Conservation (phyloP, 2,113 vertebrate species). For the Notiomystis cincta region DNA sequence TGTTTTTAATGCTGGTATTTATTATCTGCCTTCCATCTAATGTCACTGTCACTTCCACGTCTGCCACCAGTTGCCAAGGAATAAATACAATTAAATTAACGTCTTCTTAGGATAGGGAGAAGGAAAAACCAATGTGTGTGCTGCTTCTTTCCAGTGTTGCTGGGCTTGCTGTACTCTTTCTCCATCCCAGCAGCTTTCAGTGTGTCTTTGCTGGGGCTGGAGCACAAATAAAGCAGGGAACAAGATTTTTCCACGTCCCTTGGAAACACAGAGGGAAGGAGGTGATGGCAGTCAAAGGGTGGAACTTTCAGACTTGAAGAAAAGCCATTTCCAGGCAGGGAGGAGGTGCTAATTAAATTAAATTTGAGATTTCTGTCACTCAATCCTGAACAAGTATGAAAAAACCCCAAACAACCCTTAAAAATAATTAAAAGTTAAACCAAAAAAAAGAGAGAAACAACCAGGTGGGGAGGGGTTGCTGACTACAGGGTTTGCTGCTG, state of each 20-base stretch:
- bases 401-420: not conserved
- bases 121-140: not conserved
- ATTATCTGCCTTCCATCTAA: not conserved
- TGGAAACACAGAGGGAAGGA: slow-evolving; percentile 55
- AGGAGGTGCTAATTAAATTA: slow-evolving; percentile 55
- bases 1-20: not conserved
- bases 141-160: not conserved
- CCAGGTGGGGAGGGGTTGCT: not conserved
- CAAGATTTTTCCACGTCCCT: slow-evolving; percentile 19
- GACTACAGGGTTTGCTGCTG: not conserved
- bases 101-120: not conserved
- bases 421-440: not conserved
- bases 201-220: not conserved
- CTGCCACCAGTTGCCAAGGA: not conserved
- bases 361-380: not conserved
- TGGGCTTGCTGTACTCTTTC: not conserved
- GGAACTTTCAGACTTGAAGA: slow-evolving; percentile 3
- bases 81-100: slow-evolving; percentile 1
- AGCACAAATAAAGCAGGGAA: slow-evolving; percentile 24
- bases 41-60: not conserved
- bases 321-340: slow-evolving; percentile 40
- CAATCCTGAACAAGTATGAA: not conserved
- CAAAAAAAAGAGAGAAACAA: not conserved
- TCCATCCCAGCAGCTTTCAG: not conserved
- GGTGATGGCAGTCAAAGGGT: slow-evolving; percentile 29